Conservation (phyloP, 2,797 vertebrate genomes). For the Sylvilagus floridanus region DNA sequence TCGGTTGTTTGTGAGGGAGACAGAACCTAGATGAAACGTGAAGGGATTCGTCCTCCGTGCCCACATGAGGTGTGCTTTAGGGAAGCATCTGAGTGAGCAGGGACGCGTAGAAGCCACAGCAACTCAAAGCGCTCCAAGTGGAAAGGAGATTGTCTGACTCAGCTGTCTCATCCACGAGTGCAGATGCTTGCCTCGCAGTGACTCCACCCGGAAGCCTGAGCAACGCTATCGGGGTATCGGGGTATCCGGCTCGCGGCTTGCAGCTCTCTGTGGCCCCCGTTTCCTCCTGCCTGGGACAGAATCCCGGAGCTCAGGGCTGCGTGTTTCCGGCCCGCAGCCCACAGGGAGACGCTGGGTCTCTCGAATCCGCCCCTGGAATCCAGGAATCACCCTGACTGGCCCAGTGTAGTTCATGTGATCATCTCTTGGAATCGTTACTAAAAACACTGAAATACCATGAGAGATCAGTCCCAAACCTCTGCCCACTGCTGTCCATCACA, state of each 20-base stretch:
- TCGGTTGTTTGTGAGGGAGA: too few species aligned
- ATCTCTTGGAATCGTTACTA: background rate
- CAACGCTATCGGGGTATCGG: slow-evolving; percentile 63
- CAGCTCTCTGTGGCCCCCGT: background rate
- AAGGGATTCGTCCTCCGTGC: background rate
- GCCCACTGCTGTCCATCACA: background rate
- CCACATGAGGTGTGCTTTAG: background rate
- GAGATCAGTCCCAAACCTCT: background rate
- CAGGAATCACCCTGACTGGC: background rate
- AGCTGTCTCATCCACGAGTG: background rate
- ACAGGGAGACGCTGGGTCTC: background rate
- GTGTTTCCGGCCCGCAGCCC: background rate
- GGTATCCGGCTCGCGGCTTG: slow-evolving; percentile 39
- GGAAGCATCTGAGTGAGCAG: slow-evolving; percentile 1
- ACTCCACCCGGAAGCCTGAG: slow-evolving; percentile 68
- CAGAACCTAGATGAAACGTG: too few species aligned
- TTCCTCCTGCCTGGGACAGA: background rate
- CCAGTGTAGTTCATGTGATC: background rate
- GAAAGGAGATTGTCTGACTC: slow-evolving; percentile 44
- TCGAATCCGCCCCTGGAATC: background rate
- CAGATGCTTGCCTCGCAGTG: slow-evolving; percentile 69
- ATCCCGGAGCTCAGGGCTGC: background rate
- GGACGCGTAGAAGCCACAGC: slow-evolving; percentile 50
- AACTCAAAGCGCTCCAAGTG: slow-evolving; percentile 54
- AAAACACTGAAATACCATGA: background rate